Evolutionary conservation across 2,113 vertebrate genomes (phyloP), one percentile per base, ranked within the genome.

Genomic region (Menidia beryllina): DNA sequence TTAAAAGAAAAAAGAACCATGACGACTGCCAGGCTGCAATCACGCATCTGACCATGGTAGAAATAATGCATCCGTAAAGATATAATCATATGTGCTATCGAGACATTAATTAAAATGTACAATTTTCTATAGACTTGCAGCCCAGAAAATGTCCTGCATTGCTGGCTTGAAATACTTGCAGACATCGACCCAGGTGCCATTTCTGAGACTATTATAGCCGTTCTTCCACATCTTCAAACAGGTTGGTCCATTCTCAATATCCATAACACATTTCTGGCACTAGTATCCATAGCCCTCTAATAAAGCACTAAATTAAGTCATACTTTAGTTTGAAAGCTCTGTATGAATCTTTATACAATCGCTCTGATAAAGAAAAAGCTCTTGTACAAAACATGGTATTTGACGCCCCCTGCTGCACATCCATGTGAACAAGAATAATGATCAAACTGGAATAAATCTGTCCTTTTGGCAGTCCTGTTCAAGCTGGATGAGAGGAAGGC

Each of bases 181-280:
- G 94, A 96, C 58, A 84, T 91, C 0, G 91, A 95, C 72, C 92
- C 92, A 59, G 94, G 92, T 27, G 88, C 86, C 51, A 95, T 95
- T 57, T 94, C 95, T 58, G 92, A 94, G 56, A 93, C 92, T 68
- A 81, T 97, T 74, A 79, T 93, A 70, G 79, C 91, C 49, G 45
- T 97, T 20, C 90, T 96, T 81, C 95, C 93, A 19, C 96, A 95
- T 58, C 89, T 98, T 67, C 96, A 97, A 84, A 93, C 93, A 94
- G 97, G 97, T 98, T 94, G 61, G 19, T 26, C 20, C 23, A 15
- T 15, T 53, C n/a, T 39, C n/a, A n/a, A 25, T 21, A 48, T 19
- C 11, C 6, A 39, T 11, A 3, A 34, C 30, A 34, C 30, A 34
- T 8, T 34, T 34, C 10, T 34, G 30, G 10, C 30, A 34, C 5